A percentile compares a stretch with the other conserved stretches of the same genome.
Evolutionary conservation across 2,888 invertebrate genomes (phyloP).

Genomic region (Rambutsinella grinnellia): DNA sequence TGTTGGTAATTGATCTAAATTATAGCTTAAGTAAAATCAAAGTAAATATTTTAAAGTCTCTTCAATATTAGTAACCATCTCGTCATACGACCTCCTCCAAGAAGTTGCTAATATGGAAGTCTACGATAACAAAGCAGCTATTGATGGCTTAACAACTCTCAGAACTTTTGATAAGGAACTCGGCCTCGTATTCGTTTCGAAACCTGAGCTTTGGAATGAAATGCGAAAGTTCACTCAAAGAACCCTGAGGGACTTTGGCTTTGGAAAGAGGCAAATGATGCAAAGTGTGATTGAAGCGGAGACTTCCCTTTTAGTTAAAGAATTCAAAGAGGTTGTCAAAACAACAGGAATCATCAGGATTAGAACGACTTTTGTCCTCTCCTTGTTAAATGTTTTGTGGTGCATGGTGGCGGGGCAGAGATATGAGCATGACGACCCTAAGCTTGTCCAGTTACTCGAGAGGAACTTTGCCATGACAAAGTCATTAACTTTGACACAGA

Average conservation of each 20-base stretch:
- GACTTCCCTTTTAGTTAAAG: constrained; percentile 32
- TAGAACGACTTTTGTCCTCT: constrained; percentile 39
- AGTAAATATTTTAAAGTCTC: neutral
- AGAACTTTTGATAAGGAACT: constrained; percentile 60
- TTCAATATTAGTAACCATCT: constrained; percentile 19
- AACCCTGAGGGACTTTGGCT: constrained; percentile 55
- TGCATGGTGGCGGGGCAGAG: constrained; percentile 62
- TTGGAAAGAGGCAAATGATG: constrained; percentile 58
- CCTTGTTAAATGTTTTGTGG: constrained; percentile 63
- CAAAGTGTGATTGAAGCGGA: constrained; percentile 56
- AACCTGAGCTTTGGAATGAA: constrained; percentile 30
- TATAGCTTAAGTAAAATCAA: neutral
- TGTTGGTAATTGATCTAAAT: constrained; percentile 4
- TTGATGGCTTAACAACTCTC: constrained; percentile 21
- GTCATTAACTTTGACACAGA: constrained; percentile 19
- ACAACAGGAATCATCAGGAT: constrained; percentile 27
- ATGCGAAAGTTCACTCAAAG: constrained; percentile 42
- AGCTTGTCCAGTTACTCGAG: constrained; percentile 53
- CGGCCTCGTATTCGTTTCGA: constrained; percentile 32
- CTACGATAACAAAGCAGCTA: constrained; percentile 39
- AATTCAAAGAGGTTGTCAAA: constrained; percentile 19
- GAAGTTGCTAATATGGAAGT: constrained; percentile 53
- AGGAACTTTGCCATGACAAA: constrained; percentile 53
- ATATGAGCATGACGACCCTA: constrained; percentile 62
- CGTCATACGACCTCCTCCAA: constrained; percentile 32